Evolutionary conservation across 1,140 invertebrate species (phyloP), one percentile per base, ranked within the genome.

Genomic region (Drosophila albomicans): DNA sequence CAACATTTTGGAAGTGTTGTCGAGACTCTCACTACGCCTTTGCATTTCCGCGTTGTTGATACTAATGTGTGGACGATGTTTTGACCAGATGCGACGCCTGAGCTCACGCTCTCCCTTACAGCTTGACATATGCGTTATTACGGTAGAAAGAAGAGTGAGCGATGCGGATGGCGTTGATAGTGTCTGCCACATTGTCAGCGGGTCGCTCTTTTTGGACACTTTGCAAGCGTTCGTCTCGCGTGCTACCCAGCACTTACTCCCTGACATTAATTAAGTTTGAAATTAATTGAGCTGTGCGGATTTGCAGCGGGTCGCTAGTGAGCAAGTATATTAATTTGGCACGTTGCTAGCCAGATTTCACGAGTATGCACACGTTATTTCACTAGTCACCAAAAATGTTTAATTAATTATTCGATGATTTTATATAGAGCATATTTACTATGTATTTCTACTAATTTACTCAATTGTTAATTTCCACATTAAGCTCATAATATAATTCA

Each of bases 191-290:
- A 87, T 87, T 87, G 84, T 84, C 84, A 84, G 54, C 77, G 69
- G 30, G 59, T 64, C 35, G 45, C 51, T 32, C 16, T 66, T 72
- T 81, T 70, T 72, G 72, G 62, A 61, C 76, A 75, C 77, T 77
- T 77, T 51, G 56, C 32, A 32, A 38, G 20, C 56, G 71, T 62
- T 56, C 25, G 56, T 41, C 65, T 61, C 13, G n/a, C 45, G 38
- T 49, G 32, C 38, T 45, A 38, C 45, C 48, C 16, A 41, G 30
- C 64, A 45, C 70, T 69, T 51, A 30, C 61, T 38, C 70, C 25
- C 49, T 70, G 85, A 89, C 84, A 88, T 87, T 87, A 87, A 89
- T 87, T 88, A 81, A 88, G 80, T 88, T 78, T 70, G 81, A 89
- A 81, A 89, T 80, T 79, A 87, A 82, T 81, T 71, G 69, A 63